Base-by-base conservation (phyloP, 2,113 vertebrate species). In the Balaeniceps rex region DNA sequence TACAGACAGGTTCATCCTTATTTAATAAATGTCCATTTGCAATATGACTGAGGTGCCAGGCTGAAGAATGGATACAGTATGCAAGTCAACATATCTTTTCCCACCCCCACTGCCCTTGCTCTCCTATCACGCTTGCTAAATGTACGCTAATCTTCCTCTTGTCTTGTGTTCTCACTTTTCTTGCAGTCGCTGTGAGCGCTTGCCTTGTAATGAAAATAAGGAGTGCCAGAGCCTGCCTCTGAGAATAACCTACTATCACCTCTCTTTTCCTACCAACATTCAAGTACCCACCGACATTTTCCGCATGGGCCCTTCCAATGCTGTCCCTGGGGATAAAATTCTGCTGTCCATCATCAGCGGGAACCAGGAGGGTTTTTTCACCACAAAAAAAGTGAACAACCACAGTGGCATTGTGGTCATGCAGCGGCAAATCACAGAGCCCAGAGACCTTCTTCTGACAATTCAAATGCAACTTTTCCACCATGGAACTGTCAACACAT, bases 151-250 rank as follows among this genome's bases (percentile, higher is more conserved):
- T 95, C 90, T 96, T 93, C 92, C 90, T 96, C 96, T 97, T 97
- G 90, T 97, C 97, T 97, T 98, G 96, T 98, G 96, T 98, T 98
- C 97, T 98, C 98, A 97, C 98, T 98, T 98, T 96, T 98, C 98
- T 98, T 99, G 98, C 99, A 99, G 99, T 98, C 99, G 99, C 99
- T 99, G 99, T 63, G 99, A 99, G 98, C 99, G 99, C 98, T 99
- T 99, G 99, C 98, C 99, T 99, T 99, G 99, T 98, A 99, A 98
- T 98, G 99, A 99, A 96, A 98, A 97, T 99, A 98, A 98, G 98
- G 99, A 99, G 98, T 99, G 99, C 98, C 98, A 98, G 98, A 97
- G 98, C 98, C 98, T 99, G 98, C 99, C 99, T 96, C 96, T 99
- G 99, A 99, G 99, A 99, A 99, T 99, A 99, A 99, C 99, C 98